Evolutionary conservation across 2,888 invertebrate species (phyloP).

Genomic region (Eilema caniola): DNA sequence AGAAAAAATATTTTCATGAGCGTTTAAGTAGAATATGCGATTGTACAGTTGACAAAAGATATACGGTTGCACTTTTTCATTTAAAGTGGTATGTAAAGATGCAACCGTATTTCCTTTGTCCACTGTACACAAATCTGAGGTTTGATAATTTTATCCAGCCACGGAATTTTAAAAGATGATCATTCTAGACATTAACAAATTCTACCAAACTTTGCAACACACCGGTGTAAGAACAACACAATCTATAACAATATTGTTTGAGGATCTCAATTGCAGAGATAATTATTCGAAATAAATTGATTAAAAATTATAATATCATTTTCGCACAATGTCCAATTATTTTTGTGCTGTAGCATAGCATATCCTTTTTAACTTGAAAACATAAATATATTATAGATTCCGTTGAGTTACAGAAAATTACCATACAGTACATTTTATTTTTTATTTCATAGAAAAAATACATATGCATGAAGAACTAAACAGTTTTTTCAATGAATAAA

Average conservation of each 20-base stretch:
- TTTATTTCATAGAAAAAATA: constrained; percentile 23
- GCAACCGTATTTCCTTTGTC: no score
- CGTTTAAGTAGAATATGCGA: not conserved
- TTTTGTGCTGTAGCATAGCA: constrained; percentile 17
- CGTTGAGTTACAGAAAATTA: constrained; percentile 17
- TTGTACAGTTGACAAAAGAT: no score
- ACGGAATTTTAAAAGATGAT: not conserved
- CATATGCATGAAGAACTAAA: constrained; percentile 44
- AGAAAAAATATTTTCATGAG: no score
- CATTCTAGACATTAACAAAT: not conserved
- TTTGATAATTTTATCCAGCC: not conserved
- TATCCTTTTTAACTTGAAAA: constrained; percentile 21
- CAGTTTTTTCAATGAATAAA: constrained; percentile 44
- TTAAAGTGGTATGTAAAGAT: no score
- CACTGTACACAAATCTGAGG: not conserved
- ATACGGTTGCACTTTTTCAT: no score
- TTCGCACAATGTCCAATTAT: constrained; percentile 24
- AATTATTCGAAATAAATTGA: not conserved
- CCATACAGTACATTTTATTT: constrained; percentile 40
- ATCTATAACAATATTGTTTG: not conserved
- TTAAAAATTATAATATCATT: constrained; percentile 37
- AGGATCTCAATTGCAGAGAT: not conserved
- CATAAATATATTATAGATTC: constrained; percentile 19
- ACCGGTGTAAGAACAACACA: not conserved
- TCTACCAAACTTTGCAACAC: not conserved